Conservation (phyloP, 2,797 vertebrate species). For the Gadopsis bispinosus region DNA sequence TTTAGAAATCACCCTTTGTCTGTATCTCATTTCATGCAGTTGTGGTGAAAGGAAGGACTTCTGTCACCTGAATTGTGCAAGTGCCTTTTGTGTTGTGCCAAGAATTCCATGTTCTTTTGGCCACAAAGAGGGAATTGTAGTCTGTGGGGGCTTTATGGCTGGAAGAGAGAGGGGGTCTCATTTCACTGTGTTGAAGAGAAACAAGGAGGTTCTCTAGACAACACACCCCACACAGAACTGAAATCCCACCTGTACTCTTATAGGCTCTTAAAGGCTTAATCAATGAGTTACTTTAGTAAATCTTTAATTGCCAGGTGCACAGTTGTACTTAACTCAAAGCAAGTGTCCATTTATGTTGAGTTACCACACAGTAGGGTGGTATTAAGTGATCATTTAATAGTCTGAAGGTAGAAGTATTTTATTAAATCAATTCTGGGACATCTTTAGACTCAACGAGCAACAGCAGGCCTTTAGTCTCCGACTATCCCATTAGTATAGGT, state of each 20-base stretch:
- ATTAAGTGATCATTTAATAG: neutral
- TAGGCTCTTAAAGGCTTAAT: constrained; percentile 43
- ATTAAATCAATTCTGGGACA: neutral
- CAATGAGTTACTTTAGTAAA: constrained; percentile 62
- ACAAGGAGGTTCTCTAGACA: constrained; percentile 73
- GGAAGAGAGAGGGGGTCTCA: constrained; percentile 68
- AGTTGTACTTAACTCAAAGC: constrained; percentile 31
- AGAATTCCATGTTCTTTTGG: constrained; percentile 74
- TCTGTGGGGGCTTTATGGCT: constrained; percentile 68
- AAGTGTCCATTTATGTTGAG: constrained; percentile 20
- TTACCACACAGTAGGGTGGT: neutral
- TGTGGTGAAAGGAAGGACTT: constrained; percentile 34
- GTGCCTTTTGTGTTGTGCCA: constrained; percentile 67
- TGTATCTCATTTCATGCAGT: constrained; percentile 3
- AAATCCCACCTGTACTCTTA: constrained; percentile 59
- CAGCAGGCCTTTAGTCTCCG: constrained; percentile 54
- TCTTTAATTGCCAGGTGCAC: constrained; percentile 52
- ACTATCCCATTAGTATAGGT: constrained; percentile 53
- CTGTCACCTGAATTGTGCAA: constrained; percentile 64
- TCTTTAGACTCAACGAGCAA: constrained; percentile 59
- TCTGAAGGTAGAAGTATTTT: neutral
- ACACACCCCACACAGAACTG: constrained; percentile 46
- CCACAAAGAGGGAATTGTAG: constrained; percentile 83
- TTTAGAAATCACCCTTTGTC: neutral
- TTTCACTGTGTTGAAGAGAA: constrained; percentile 81